Evolutionary conservation across 2,888 invertebrate species (phyloP), one percentile per base, ranked within the genome.

Genomic region (Phymatocera aterrima): DNA sequence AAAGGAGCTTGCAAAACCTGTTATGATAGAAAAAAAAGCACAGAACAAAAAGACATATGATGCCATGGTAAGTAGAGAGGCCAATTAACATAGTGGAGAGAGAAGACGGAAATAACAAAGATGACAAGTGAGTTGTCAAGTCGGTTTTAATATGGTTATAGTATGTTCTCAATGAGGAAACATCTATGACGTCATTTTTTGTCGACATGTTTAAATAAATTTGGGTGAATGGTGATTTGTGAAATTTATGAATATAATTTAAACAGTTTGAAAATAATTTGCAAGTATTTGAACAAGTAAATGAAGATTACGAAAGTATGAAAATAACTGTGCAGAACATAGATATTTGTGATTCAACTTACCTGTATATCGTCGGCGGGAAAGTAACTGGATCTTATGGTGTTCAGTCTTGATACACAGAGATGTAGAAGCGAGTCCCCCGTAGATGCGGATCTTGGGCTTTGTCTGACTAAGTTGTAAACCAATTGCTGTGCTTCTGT

Each of bases 391-490:
- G 95, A 95, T 87, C 94, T 94, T 83, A 97, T 94, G 15, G 95
- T 95, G 91, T 96, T 96, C 82, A 95, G 92, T 82, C 94, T 94
- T 57, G 95, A 96, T 78, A 95, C 96, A 87, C 95, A 95, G 82
- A 97, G 92, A 92, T 98, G 98, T 80, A 98, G 93, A 82, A 97
- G 92, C n/a, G 96, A 94, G 90, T 97, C 96, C 80, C 95, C 95
- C 79, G 94, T 93, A 85, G 92, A 92, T 8, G 94, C 93, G 84
- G 95, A 95, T 81, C 94, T 93, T 77, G 95, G 94, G 90, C 95
- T 94, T 80, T 92, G 91, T 77, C 92, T 92, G 37, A 95, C 92
- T 75, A 95, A 91, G 82, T 91, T 89, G 78, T 91, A 92, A 15
- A 95, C 93, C 61, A 93, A 86, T 77, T 91, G 86, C 37, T 87